Evolutionary conservation across 1,140 invertebrate species (phyloP), one percentile per base, ranked within the genome.

Genomic region (Anadara kagoshimensis): DNA sequence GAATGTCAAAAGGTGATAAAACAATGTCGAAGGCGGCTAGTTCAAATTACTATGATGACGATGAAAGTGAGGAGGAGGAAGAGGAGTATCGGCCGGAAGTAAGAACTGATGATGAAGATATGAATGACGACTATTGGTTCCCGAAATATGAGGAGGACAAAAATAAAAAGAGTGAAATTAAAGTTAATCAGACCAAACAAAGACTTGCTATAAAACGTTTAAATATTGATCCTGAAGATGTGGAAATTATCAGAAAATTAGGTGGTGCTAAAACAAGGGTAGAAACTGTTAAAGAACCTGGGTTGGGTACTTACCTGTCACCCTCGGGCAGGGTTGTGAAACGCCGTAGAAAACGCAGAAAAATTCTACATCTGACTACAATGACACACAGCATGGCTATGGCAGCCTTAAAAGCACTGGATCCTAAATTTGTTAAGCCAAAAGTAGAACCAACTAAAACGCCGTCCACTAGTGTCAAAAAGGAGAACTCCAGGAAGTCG

Each of bases 1-100:
- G 77, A 65, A 77, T 73, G 69, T 73, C 71, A 44, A 69, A 69
- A 45, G 71, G 75, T 49, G 75, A 77, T 54, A 26, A 54, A 11
- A 47, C 69, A 16, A 51, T 47, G n/a, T n/a, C n/a, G 22, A 63
- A 49, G n/a, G 18, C 73, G 12, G 62, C 62, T 47, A 29, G 45
- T n/a, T 29, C 45, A 53, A 62, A 62, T 26, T 47, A 22, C 0
- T 47, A 65, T 59, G 68, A 47, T 47, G n/a, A 53, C 14, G 26
- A 18, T 62, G n/a, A 65, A 49, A 54, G 56, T 65, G 20, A 69
- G 43, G 43, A 64, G 70, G 45, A 70, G 26, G 22, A 66, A 61
- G 41, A 51, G 29, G 14, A 62, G 51, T 18, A 53, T n/a, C 41
- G 51, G 49, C 12, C 24, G 20, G 10, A 45, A 29, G 2, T 29